Conservation (phyloP, 2,888 invertebrate genomes). For the Drosophila hamatofila region DNA sequence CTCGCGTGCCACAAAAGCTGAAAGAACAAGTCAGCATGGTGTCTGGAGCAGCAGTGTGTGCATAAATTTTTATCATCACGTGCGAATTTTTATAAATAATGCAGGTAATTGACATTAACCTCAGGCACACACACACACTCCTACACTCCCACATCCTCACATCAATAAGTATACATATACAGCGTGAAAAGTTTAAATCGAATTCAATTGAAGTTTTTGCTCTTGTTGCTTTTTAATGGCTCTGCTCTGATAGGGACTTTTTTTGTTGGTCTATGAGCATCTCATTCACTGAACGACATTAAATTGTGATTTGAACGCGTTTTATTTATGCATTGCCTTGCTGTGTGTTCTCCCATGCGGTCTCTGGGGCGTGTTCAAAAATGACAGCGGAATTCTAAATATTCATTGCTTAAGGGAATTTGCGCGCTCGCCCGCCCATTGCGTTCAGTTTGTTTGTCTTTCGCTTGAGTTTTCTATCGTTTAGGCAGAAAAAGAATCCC, state of each 20-base stretch:
- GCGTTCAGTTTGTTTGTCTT: constrained; percentile 20
- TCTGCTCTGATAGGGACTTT: constrained; percentile 2
- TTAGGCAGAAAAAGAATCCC: constrained; percentile 31
- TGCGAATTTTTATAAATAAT: constrained; percentile 54
- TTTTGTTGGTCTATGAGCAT: constrained; percentile 2
- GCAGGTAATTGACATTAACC: constrained; percentile 59
- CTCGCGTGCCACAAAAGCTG: constrained; percentile 10
- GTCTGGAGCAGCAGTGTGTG: constrained; percentile 45
- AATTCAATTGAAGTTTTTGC: constrained; percentile 59
- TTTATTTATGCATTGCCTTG: constrained; percentile 53
- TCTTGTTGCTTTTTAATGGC: constrained; percentile 43
- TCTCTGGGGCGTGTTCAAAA: constrained; percentile 58
- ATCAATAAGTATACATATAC: background rate
- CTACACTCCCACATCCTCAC: background rate
- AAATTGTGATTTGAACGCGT: constrained; percentile 54
- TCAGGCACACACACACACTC: constrained; percentile 1
- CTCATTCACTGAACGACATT: constrained; percentile 42
- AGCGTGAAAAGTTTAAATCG: constrained; percentile 57
- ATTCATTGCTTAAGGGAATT: constrained; percentile 60
- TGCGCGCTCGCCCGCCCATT: constrained; percentile 12
- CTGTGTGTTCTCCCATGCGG: constrained; percentile 13
- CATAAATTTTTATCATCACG: constrained; percentile 61
- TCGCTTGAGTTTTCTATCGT: constrained; percentile 7
- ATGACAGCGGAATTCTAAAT: constrained; percentile 53
- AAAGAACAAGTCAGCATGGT: constrained; percentile 26